Percentiles rank a stretch among this genome's conserved stretches.
These are phyloP conservation scores for Microcebus ravelobensis DNA, from an alignment of 2,113 vertebrate genomes.

Conservation along the genomic window DNA sequence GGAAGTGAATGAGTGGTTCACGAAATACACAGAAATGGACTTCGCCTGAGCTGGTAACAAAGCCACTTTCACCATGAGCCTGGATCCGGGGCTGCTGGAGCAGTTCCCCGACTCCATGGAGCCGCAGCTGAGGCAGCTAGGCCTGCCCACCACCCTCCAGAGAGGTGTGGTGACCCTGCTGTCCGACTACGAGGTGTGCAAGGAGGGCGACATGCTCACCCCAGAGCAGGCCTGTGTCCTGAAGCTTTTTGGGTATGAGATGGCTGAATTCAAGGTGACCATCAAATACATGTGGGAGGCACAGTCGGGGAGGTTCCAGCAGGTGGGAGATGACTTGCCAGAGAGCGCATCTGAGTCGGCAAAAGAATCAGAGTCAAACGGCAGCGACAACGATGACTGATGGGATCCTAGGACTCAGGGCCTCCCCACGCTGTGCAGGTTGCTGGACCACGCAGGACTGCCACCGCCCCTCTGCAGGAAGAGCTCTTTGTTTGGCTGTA, in stretches of 20 bases:
- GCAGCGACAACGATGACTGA: constrained; percentile 62
- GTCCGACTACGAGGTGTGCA: constrained; percentile 93
- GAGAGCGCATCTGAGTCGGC: constrained; percentile 68
- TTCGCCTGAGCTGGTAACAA: constrained; percentile 93
- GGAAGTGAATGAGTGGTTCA: constrained; percentile 97
- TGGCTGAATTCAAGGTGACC: constrained; percentile 95
- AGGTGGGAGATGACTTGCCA: constrained; percentile 73
- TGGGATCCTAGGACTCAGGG: fast-evolving
- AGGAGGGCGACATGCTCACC: constrained; percentile 92
- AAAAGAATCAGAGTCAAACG: constrained; percentile 64
- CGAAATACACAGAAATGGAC: constrained; percentile 91
- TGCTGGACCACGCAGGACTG: neutral
- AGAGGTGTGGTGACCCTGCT: constrained; percentile 94
- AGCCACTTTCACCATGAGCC: constrained; percentile 87
- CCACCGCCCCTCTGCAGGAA: fast-evolving
- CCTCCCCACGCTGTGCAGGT: fast-evolving
- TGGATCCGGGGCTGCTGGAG: constrained; percentile 94
- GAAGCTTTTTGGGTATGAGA: constrained; percentile 95
- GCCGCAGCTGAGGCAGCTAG: constrained; percentile 95
- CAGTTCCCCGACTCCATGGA: constrained; percentile 99
- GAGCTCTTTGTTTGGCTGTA: neutral
- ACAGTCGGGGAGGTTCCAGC: constrained; percentile 91
- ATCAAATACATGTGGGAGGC: constrained; percentile 95
- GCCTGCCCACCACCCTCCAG: constrained; percentile 93
- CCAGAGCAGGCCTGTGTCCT: constrained; percentile 96